Evolutionary conservation across 2,113 vertebrate species (phyloP), one percentile per base, ranked within the genome.

Genomic region (Cariama cristata): DNA sequence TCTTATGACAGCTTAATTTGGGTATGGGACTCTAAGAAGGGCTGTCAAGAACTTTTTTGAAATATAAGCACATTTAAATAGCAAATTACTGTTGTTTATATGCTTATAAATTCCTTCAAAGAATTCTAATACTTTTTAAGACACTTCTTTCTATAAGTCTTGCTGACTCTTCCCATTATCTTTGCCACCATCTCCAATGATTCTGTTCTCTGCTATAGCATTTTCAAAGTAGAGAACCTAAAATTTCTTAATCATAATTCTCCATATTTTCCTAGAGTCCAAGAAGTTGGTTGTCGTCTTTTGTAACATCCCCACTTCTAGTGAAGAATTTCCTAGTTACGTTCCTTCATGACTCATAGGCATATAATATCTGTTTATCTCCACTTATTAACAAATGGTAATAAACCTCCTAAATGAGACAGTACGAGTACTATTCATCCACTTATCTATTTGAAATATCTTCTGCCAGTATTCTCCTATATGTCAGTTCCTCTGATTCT

Each of bases 381-480:
- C 16, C 52, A 40, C 24, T 3, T 52, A 5, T 47, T 74, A 77
- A 40, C 4, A 80, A 42, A 62, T 32, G 7, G 2, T 49, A 64
- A 56, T 38, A 81, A 81, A 32, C 1, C 1, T 28, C 38, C 8
- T 71, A 6, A 79, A 71, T 12, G 44, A 71, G 18, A 56, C 4
- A 44, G 14, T 5, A 52, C 53, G 9, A 50, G 19, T 35, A 58
- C 3, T 27, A 35, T 62, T 71, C 4, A 74, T 62, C 22, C 7
- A 45, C 6, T 72, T 67, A 68, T 20, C 15, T 58, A 18, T 62
- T 53, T 49, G 6, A 87, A 90, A 45, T 55, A 32, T 28, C 11
- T 68, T 85, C 69, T 90, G 8, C 5, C 0, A 0, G 7, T 59
- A 30, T 63, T 66, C 2, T 81, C 4, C 20, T 77, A 7, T 42